Base-by-base conservation (phyloP, 2,113 vertebrate species). In the Cebus imitator region DNA sequence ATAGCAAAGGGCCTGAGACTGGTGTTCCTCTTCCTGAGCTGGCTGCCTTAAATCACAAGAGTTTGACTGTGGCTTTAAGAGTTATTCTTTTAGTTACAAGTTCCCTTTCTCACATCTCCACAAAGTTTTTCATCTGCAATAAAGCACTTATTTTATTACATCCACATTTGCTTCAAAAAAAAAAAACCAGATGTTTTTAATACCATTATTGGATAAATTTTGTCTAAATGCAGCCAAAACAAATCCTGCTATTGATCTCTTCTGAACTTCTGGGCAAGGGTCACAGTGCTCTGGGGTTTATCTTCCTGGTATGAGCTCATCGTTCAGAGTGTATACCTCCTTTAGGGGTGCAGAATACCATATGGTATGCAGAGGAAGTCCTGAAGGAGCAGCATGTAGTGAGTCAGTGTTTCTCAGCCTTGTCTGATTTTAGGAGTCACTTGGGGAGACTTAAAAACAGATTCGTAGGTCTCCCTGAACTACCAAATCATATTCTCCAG, bases 201-300 rank as follows among this genome's bases (percentile, higher is more conserved):
- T 89, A 95, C 6, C 4, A 58, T 93, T 96, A 96, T 58, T 94
- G 83, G 75, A 95, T 93, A 93, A n/a, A 80, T 95, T 91, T 87
- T 87, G 40, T 30, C 40, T 91, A 92, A 87, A 80, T 16, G 16
- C 68, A 94, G 83, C 8, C 75, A 80, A 89, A 95, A 82, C 72
- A 93, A 97, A 90, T 85, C 27, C 73, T 89, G 30, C 35, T 52
- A 73, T 78, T 94, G 93, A 93, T 94, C 64, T 96, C 27, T 94
- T 92, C 55, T 97, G 89, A 81, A 96, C 37, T 80, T 87, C 21
- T 92, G 72, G 73, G 70, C 18, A 20, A 90, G 66, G 43, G 93
- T 93, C 50, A 87, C 3, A 9, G 37, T 90, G 73, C 66, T 97
- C 72, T 82, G 80, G 12, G 4, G n/a, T 32, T 94, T n/a, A 25